phyloP scores from a whole-genome alignment of 1,140 invertebrate genomes.

The Drosophila melanica region DNA sequence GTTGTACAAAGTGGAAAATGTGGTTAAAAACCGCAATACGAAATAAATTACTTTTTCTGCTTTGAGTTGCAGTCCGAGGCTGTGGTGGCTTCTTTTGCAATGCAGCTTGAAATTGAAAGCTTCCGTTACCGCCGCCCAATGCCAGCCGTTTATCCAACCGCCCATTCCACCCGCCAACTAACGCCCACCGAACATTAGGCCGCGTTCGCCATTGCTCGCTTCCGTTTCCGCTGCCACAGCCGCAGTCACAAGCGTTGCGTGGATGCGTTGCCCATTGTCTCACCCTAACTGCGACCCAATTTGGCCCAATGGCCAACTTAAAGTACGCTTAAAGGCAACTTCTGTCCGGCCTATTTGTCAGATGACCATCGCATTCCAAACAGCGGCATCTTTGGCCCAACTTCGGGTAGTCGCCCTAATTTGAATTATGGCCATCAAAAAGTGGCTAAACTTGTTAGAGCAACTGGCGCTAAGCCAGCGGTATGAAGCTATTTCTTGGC shows the following conservation, averaged over 20 bases:
- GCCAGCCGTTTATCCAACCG: slow-evolving; percentile 61
- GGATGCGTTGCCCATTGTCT: slow-evolving; percentile 21
- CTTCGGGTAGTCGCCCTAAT: slow-evolving; percentile 48
- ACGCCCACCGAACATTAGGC: slow-evolving; percentile 73
- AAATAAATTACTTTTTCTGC: slow-evolving; percentile 83
- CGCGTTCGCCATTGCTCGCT: slow-evolving; percentile 68
- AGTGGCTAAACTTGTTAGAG: slow-evolving; percentile 70
- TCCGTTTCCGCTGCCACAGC: slow-evolving; percentile 63
- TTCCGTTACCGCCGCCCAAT: slow-evolving; percentile 59
- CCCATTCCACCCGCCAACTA: background rate
- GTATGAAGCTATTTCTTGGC: slow-evolving; percentile 56
- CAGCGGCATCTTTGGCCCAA: background rate
- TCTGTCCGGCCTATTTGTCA: slow-evolving; percentile 67
- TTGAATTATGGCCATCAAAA: slow-evolving; percentile 80
- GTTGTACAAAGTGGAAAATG: slow-evolving; percentile 82
- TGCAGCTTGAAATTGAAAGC: slow-evolving; percentile 82
- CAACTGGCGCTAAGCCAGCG: slow-evolving; percentile 54
- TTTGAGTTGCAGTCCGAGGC: slow-evolving; percentile 69
- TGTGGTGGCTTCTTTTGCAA: slow-evolving; percentile 55
- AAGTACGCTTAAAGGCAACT: slow-evolving; percentile 63
- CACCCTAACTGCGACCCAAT: slow-evolving; percentile 40
- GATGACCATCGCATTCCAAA: slow-evolving; percentile 11
- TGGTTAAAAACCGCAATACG: slow-evolving; percentile 83
- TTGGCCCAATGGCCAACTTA: slow-evolving; percentile 62
- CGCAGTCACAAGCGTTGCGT: slow-evolving; percentile 17